Evolutionary conservation across 1,140 invertebrate species (phyloP), one percentile per base, ranked within the genome.

Genomic region (Trissolcus basalis): DNA sequence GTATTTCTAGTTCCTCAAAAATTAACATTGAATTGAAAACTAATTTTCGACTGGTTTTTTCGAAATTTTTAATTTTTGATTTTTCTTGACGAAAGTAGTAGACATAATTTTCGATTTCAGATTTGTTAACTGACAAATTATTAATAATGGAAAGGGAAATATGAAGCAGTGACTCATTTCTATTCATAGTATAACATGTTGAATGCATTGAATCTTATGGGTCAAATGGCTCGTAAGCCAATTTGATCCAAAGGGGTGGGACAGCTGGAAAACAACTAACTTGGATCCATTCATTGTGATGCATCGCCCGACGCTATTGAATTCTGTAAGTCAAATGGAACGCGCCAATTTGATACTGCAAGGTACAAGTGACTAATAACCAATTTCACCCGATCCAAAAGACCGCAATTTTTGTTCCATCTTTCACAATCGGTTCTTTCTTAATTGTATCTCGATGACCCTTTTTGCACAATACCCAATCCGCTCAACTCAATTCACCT

Each of bases 281-380:
- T 54, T 36, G 56, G 36, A 36, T 64, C 14, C 39, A 59, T 65
- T 74, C 63, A 74, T 74, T 74, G 70, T 74, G 56, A 74, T 74
- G 70, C 70, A 74, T 60, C 63, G 61, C 44, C 39, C 12, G 54
- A 45, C 12, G 55, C 59, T 61, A 74, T 74, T 74, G 55, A 74
- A 56, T 67, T 73, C 61, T 67, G 70, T 73, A 73, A 73, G 70
- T 73, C 61, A 73, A 73, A 73, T 73, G 61, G 56, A 73, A 73
- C 70, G 56, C 51, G 43, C 51, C 63, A 74, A 74, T 74, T 74
- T 74, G 71, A 68, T 74, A 74, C 63, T 41, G 71, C 67, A 61
- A 67, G 56, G 63, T 50, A 65, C 63, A 56, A 74, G 70, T 67
- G 44, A 48, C 13, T 74, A 74, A 74, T 67, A 56, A 67, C 56